Conservation (phyloP, 2,888 invertebrate species). For the Campoletis raptor region DNA sequence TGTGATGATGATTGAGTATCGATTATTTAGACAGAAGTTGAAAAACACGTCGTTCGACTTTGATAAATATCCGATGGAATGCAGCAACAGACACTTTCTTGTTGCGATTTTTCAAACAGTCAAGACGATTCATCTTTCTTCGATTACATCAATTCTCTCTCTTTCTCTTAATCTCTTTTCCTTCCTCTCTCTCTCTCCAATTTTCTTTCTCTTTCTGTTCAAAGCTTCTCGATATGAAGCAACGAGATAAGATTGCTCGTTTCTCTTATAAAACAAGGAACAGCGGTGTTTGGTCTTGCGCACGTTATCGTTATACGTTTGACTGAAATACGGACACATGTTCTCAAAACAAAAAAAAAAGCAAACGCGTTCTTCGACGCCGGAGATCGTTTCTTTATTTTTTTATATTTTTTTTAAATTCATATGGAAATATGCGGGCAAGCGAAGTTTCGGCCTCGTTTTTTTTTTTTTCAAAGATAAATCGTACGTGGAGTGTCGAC, state of each 20-base stretch:
- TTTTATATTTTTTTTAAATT: constrained; percentile 4
- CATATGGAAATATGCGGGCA: constrained; percentile 53
- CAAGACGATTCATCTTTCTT: constrained; percentile 67
- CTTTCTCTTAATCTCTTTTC: constrained; percentile 3
- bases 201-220: constrained; percentile 22
- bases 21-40: constrained; percentile 30
- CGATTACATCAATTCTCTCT: constrained; percentile 39
- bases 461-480: constrained; percentile 28
- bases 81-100: constrained; percentile 65
- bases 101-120: constrained; percentile 65
- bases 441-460: constrained; percentile 26
- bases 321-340: constrained; percentile 35
- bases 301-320: constrained; percentile 48
- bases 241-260: constrained; percentile 63
- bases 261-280: constrained; percentile 61
- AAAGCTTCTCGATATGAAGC: constrained; percentile 36
- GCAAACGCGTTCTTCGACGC: constrained; percentile 23
- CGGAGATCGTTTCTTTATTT: background rate
- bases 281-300: constrained; percentile 49
- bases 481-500: constrained; percentile 22
- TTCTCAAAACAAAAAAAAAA: constrained; percentile 15
- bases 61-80: constrained; percentile 40
- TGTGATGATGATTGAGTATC: constrained; percentile 36
- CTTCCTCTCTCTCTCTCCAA: constrained; percentile 27
- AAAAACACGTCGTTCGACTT: constrained; percentile 28